Percentiles rank a stretch among this genome's conserved stretches.
These are phyloP conservation scores for Falco columbarius DNA, from an alignment of 2,797 vertebrate genomes.

Conservation along the genomic window DNA sequence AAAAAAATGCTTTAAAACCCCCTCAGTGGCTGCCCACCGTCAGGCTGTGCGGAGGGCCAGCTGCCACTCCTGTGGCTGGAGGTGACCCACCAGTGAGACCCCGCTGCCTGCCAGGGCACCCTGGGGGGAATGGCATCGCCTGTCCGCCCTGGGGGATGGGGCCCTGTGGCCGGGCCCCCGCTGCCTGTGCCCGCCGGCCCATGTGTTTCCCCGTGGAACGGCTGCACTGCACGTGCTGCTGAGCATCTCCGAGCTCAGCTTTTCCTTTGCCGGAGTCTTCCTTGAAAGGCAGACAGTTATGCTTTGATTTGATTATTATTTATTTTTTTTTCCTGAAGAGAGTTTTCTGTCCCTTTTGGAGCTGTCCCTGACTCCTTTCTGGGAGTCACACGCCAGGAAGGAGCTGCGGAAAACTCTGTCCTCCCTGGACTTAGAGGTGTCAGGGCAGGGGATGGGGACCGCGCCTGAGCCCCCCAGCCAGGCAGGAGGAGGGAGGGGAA, in stretches of 20 bases:
- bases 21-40: rapidly evolving
- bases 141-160: rapidly evolving
- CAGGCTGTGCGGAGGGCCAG: neutral
- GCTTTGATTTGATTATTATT: neutral
- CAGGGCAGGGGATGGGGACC: rapidly evolving
- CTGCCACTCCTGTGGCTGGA: neutral
- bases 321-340: too few species aligned
- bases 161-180: neutral
- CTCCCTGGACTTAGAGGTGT: rapidly evolving
- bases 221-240: neutral
- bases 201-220: neutral
- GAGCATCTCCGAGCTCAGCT: neutral
- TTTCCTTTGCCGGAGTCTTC: neutral
- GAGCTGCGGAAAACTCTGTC: neutral
- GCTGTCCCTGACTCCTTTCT: neutral
- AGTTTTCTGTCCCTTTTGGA: neutral
- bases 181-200: neutral
- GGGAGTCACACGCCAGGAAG: neutral
- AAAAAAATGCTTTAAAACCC: neutral
- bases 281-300: neutral
- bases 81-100: neutral
- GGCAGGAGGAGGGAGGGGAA: neutral
- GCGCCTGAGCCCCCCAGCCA: neutral
- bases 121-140: neutral
- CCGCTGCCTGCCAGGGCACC: rapidly evolving